Conservation (phyloP, 2,113 vertebrate genomes). For the Notechis scutatus region DNA sequence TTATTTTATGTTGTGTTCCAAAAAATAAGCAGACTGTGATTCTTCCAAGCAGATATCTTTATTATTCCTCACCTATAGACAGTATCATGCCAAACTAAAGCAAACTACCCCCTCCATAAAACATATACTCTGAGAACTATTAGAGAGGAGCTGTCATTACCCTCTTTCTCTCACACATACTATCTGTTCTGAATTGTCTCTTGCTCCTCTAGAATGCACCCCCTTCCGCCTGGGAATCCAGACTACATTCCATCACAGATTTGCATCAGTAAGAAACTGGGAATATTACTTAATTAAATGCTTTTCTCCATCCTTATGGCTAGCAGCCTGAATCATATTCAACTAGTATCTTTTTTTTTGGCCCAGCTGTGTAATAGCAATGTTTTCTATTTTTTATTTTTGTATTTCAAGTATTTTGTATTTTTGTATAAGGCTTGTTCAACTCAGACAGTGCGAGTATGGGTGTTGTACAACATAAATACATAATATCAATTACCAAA, state of each 20-base stretch:
- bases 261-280: background rate
- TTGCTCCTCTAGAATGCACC: background rate
- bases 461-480: background rate
- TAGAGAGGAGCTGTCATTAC: background rate
- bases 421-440: background rate
- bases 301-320: background rate
- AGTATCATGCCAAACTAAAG: background rate
- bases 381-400: background rate
- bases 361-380: background rate
- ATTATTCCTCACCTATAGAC: background rate
- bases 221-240: background rate
- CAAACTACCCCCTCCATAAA: background rate
- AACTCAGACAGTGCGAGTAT: background rate
- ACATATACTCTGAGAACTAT: background rate
- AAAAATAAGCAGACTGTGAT: background rate
- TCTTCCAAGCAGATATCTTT: background rate
- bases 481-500: background rate
- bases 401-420: background rate
- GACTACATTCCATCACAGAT: background rate
- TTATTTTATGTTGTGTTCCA: background rate
- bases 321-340: background rate
- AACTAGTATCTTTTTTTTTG: background rate
- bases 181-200: background rate
- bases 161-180: background rate
- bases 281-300: background rate